Evolutionary conservation across 2,797 vertebrate genomes (phyloP).

Genomic region (Nyctibius grandis): DNA sequence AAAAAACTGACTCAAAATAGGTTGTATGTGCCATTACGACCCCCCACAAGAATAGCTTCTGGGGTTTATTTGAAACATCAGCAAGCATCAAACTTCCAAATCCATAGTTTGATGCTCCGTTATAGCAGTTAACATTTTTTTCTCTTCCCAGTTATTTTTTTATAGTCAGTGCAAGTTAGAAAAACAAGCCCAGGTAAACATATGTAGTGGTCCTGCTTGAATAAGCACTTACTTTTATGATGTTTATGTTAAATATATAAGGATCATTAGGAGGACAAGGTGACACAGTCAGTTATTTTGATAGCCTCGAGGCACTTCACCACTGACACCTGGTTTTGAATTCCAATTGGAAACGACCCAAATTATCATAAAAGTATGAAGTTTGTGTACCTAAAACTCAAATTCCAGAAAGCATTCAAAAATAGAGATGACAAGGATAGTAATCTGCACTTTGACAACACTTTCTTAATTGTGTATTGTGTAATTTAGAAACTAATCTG

Average conservation of each 20-base stretch:
- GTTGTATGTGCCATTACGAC: slow-evolving; percentile 20
- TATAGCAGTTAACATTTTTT: background rate
- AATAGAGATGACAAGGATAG: background rate
- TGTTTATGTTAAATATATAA: slow-evolving; percentile 71
- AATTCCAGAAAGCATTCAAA: background rate
- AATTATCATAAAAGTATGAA: slow-evolving; percentile 29
- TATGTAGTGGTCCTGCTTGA: slow-evolving; percentile 72
- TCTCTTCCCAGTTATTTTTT: slow-evolving; percentile 24
- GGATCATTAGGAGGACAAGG: slow-evolving; percentile 76
- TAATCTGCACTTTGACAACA: background rate
- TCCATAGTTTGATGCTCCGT: background rate
- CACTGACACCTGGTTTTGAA: slow-evolving; percentile 63
- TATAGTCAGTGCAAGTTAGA: slow-evolving; percentile 41
- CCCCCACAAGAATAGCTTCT: slow-evolving; percentile 30
- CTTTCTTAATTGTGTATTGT: background rate
- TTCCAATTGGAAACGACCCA: slow-evolving; percentile 63
- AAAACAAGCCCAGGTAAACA: slow-evolving; percentile 66
- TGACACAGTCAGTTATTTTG: slow-evolving; percentile 69
- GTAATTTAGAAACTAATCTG: background rate
- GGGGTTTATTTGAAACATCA: slow-evolving; percentile 39
- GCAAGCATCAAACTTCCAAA: slow-evolving; percentile 22
- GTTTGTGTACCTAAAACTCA: slow-evolving; percentile 18
- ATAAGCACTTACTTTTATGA: slow-evolving; percentile 72
- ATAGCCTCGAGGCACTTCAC: slow-evolving; percentile 69
- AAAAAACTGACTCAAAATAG: slow-evolving; percentile 50